Evolutionary conservation across 2,888 invertebrate species (phyloP), one percentile per base, ranked within the genome.

Genomic region (Dryocosmus kuriphilus): DNA sequence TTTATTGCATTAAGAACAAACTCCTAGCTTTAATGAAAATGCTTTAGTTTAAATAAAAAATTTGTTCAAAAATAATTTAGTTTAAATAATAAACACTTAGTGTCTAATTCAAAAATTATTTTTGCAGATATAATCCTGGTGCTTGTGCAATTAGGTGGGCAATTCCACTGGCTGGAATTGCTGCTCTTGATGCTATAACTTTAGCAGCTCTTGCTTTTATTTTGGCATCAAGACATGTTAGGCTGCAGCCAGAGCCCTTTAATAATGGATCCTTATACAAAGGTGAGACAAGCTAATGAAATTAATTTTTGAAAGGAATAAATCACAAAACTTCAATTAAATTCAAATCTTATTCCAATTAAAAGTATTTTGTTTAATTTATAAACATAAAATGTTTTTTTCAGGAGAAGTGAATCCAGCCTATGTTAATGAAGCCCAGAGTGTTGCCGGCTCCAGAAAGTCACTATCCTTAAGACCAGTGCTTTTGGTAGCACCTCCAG

Each of bases 101-200:
- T 24, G 4, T 57, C 27, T 24, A 16, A 60, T 60, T 22, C 9
- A 27, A 60, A 27, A 5, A 22, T 24, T 27, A 27, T 78, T 24
- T 51, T 80, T 77, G 1, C 24, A 90, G 91, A 78, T 93, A 92
- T 88, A 91, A 93, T 88, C 90, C 95, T 88, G 98, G 98, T 55
- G 95, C 96, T 32, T 99, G 99, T 90, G 96, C 96, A 81, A 94
- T 99, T 76, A 94, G 97, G 87, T 98, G 98, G 98, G 98, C 98
- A 6, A 98, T 97, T 92, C 95, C 98, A 16, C 93, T 99, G 86
- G 98, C 98, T 8, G 96, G 97, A 80, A 97, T 99, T 81, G 98
- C 96, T 0, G 96, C 97, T 77, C 92, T 96, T 84, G 98, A 98
- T 91, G 97, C 97, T 75, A 93, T 96, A 75, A 97, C 98, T 80